Evolutionary conservation across 2,888 invertebrate species (phyloP).

Genomic region (Tridacna crocea): DNA sequence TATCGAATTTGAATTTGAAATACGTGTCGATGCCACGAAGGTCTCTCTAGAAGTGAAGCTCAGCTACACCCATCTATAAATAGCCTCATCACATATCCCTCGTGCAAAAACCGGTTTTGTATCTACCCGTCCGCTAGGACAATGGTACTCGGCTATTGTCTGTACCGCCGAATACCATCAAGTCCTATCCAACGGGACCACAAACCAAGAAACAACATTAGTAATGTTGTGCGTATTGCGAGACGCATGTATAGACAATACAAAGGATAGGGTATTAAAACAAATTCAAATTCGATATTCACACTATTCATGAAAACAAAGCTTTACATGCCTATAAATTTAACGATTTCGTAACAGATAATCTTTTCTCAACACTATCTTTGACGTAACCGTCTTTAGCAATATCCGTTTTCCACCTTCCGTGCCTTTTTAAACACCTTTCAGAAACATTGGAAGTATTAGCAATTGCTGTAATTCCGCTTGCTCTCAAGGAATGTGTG

Average conservation of each 20-base stretch:
- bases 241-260: too few relatives aligned
- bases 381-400: conserved; percentile 37
- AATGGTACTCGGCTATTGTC: neutral
- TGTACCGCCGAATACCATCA: conserved; percentile 3
- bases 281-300: too few relatives aligned
- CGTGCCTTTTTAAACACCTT: conserved; percentile 40
- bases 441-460: conserved; percentile 20
- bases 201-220: neutral
- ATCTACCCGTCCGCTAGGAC: conserved; percentile 3
- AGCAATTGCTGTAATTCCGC: conserved; percentile 28
- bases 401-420: conserved; percentile 38
- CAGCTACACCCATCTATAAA: neutral
- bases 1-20: neutral
- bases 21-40: conserved; percentile 2
- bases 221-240: too few relatives aligned
- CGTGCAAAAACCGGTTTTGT: neutral
- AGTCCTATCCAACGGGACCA: neutral
- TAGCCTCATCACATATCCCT: neutral
- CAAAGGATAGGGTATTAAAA: too few relatives aligned
- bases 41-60: neutral
- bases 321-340: too few relatives aligned
- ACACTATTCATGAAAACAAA: too few relatives aligned
- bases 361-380: conserved; percentile 23
- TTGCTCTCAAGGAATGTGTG: conserved; percentile 33
- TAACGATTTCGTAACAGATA: neutral